Evolutionary conservation across 2,888 invertebrate species (phyloP), one percentile per base, ranked within the genome.

Genomic region (Leptodirus hochenwartii): DNA sequence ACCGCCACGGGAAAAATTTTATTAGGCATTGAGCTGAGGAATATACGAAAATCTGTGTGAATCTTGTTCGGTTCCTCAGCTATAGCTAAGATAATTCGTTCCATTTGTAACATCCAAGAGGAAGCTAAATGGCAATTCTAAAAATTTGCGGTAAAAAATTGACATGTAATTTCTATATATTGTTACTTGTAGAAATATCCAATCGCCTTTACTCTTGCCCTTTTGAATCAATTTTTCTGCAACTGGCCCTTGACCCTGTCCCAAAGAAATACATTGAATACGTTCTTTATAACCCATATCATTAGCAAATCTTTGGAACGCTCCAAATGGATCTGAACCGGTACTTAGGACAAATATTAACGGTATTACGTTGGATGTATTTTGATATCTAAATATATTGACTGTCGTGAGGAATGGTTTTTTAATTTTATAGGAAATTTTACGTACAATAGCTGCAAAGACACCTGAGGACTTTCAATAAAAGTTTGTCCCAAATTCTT

Each of bases 61-160:
- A 77, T 66, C 32, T 62, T 63, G 3, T 63, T 66, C 2, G 66
- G 58, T 15, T 78, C 74, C 37, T 75, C 65, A 1, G 66, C 61
- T 28, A 90, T 65, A 38, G 69, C 65, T 26, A 77, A 66, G 14
- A 88, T 76, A 16, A 84, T 66, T 36, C 70, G 58, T 52, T 91
- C 90, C 56, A 93, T 62, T 2, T 64, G 59, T 12, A 75, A 59
- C 87, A 93, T 87, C 90, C 91, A 93, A 0, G 87, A 87, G 1
- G 84, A 80, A 3, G 90, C 90, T 45, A 93, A 61, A 50, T 93
- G 91, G 44, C 88, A 90, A 51, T 91, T 91, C 66, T 87, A 66
- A n/a, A 60, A 51, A n/a, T n/a, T n/a, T n/a, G n/a, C n/a, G n/a
- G n/a, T n/a, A n/a, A n/a, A n/a, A n/a, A n/a, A n/a, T n/a, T 17